Conservation (phyloP, 2,797 vertebrate genomes). For the Aselliscus stoliczkanus region DNA sequence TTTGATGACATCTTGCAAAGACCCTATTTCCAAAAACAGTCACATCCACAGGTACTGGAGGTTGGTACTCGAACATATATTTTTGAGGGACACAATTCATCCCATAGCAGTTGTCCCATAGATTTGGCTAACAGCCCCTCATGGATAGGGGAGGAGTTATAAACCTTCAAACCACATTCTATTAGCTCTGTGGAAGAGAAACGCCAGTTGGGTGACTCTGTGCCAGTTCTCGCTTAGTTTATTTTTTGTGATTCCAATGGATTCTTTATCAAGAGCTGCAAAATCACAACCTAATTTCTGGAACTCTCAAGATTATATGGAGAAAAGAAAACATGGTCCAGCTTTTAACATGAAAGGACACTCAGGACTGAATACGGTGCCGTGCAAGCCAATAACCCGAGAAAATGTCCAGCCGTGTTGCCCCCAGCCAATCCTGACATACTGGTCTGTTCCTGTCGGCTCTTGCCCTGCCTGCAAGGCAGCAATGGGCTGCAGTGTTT, state of each 20-base stretch:
- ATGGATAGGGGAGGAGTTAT: too few relatives aligned
- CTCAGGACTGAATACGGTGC: neutral
- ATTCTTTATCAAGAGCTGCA: neutral
- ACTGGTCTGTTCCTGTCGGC: neutral
- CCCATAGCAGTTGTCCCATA: neutral
- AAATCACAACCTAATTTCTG: neutral
- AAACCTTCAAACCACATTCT: neutral
- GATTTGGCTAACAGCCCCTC: neutral
- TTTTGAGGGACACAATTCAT: neutral
- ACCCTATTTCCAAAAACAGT: neutral
- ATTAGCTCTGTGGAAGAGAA: neutral
- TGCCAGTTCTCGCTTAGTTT: neutral
- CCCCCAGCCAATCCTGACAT: neutral
- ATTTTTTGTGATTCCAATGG: neutral
- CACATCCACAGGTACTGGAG: neutral
- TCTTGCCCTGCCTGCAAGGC: neutral
- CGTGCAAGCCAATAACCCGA: neutral
- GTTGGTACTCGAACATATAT: neutral
- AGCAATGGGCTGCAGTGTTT: neutral
- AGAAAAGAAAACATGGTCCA: neutral
- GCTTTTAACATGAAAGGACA: neutral
- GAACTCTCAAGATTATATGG: neutral
- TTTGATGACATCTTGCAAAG: neutral
- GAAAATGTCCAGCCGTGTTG: neutral
- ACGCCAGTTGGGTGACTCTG: neutral